These are phyloP conservation scores for Spodoptera frugiperda DNA, from an alignment of 1,140 invertebrate genomes.

Conservation along the genomic window DNA sequence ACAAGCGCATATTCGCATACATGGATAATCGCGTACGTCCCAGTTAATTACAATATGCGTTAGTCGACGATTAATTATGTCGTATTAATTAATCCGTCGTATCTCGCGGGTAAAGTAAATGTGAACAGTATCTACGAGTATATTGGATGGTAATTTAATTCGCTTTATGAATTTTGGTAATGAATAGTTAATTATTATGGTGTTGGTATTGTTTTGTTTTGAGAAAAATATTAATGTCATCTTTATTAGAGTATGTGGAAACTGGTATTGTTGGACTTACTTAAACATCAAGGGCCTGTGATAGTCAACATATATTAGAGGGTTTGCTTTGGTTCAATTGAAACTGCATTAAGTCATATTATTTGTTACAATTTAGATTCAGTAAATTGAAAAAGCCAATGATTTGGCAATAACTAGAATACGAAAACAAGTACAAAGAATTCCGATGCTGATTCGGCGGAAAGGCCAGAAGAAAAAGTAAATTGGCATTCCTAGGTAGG, in stretches of 20 bases:
- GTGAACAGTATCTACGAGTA: constrained; percentile 26
- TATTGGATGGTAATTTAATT: constrained; percentile 31
- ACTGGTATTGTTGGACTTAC: neutral
- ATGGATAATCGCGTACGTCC: constrained; percentile 46
- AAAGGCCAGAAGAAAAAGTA: too few species aligned
- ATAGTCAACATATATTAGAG: too few species aligned
- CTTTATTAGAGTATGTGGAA: neutral
- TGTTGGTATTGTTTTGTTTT: neutral
- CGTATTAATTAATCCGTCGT: constrained; percentile 47
- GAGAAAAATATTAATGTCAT: neutral
- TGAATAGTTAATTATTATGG: neutral
- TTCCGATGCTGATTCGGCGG: too few species aligned
- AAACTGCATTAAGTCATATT: too few species aligned
- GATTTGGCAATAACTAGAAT: too few species aligned
- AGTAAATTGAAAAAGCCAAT: too few species aligned
- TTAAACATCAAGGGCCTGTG: too few species aligned
- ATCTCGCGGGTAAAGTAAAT: constrained; percentile 20
- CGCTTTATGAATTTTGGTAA: constrained; percentile 7
- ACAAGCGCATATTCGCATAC: constrained; percentile 37
- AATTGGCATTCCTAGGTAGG: too few species aligned
- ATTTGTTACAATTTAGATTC: too few species aligned
- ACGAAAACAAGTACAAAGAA: too few species aligned
- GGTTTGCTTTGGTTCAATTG: too few species aligned
- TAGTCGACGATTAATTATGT: constrained; percentile 48
- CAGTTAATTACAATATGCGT: constrained; percentile 44